Evolutionary conservation across 2,888 invertebrate species (phyloP), one percentile per base, ranked within the genome.

Genomic region (Clostera curtula): DNA sequence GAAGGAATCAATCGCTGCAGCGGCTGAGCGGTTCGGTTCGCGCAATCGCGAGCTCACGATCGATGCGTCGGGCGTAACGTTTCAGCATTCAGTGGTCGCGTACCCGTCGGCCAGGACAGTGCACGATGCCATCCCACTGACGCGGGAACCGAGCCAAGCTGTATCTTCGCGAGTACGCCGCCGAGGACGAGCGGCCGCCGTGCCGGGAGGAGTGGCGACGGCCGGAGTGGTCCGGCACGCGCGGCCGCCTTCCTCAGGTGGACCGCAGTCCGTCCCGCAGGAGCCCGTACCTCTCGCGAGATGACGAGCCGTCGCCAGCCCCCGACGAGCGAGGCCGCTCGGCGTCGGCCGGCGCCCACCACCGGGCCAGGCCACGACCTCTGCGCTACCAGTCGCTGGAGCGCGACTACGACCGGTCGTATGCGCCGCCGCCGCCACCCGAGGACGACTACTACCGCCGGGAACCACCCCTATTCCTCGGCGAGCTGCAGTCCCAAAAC

Each of bases 401-500:
- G 56, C 89, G 92, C 45, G 92, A 90, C 80, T 91, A 91, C 68
- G 93, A 93, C 68, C 88, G 95, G 50, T 94, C 95, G 76, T 95
- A 95, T 82, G 89, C 95, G 50, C 95, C 95, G 38, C 95, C 58
- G 55, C 95, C 95, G 46, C 94, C 58, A 89, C 93, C 71, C 85
- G 92, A 73, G 68, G 92, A 62, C 88, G 88, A 60, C 57, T 85
- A 76, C 69, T 76, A 72, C 75, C 89, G 59, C 27, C 69, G 76
- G 41, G 86, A 72, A 65, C 86, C 86, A 72, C 89, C 90, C 49
- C 83, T 89, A 65, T 91, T 90, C 86, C 86, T 92, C 56, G 93
- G 94, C 40, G 96, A 96, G 73, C 87, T 96, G 47, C 96, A 96
- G 76, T 91, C 93, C 65, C 96, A 97, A 85, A 95, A 97, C 79